Evolutionary conservation across 2,797 vertebrate genomes (phyloP).

Genomic region (Mormyrus proboscirostris): DNA sequence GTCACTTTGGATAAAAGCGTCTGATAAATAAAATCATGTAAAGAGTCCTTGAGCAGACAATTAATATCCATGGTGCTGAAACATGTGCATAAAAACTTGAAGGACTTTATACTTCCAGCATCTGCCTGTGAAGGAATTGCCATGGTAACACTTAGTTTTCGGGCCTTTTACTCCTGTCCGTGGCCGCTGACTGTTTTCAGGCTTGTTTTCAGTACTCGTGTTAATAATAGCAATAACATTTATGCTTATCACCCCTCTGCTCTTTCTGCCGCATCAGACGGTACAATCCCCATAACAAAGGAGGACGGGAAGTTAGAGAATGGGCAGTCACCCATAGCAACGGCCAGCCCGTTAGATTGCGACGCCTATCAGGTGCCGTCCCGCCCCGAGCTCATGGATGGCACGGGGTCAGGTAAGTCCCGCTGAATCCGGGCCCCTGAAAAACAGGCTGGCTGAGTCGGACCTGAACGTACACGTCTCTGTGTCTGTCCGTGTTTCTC

Average conservation of each 20-base stretch:
- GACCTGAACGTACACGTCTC: neutral
- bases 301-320: conserved; percentile 71
- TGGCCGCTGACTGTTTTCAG: neutral
- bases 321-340: conserved; percentile 60
- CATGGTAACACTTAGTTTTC: neutral
- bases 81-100: neutral
- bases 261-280: conserved; percentile 52
- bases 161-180: neutral
- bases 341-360: conserved; percentile 66
- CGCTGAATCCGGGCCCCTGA: neutral
- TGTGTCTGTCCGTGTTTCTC: neutral
- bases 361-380: conserved; percentile 63
- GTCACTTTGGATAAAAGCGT: neutral
- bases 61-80: neutral
- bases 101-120: neutral
- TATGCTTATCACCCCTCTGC: neutral
- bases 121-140: neutral
- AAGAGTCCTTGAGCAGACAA: neutral
- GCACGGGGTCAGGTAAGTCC: conserved; percentile 59
- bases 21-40: neutral
- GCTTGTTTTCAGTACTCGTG: neutral
- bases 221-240: neutral
- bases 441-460: neutral
- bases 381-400: conserved; percentile 69
- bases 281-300: conserved; percentile 64